A percentile compares a stretch with the other conserved stretches of the same genome.
Evolutionary conservation across 2,797 vertebrate genomes (phyloP).

Genomic region (Sarcoramphus papa): DNA sequence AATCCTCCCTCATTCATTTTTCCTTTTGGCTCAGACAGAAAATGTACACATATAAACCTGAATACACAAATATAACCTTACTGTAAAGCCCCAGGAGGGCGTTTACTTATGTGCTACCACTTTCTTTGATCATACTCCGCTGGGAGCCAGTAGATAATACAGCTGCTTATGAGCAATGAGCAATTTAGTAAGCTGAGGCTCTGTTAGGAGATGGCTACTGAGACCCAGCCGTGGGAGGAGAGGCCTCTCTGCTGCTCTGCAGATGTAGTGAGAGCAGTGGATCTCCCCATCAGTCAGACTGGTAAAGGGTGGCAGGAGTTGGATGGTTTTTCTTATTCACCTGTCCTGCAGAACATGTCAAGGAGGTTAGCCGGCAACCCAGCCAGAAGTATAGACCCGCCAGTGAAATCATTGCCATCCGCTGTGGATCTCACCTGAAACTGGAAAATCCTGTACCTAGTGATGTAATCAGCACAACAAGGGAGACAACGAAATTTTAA

Average conservation of each 20-base stretch:
- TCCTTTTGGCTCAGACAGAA: background rate
- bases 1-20: background rate
- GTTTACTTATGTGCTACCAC: background rate
- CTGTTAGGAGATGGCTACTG: background rate
- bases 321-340: background rate
- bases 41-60: background rate
- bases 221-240: background rate
- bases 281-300: background rate
- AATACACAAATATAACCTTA: slow-evolving; percentile 9
- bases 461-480: background rate
- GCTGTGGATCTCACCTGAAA: background rate
- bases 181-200: background rate
- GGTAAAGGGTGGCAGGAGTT: background rate
- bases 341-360: background rate
- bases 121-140: background rate
- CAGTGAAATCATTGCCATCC: background rate
- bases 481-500: background rate
- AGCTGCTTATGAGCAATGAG: background rate
- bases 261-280: background rate
- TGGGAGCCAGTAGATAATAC: background rate
- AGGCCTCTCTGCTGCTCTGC: background rate
- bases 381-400: background rate
- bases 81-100: background rate
- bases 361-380: background rate
- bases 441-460: background rate